Evolutionary conservation across 2,113 vertebrate genomes (phyloP).

Genomic region (Microtus ochrogaster): DNA sequence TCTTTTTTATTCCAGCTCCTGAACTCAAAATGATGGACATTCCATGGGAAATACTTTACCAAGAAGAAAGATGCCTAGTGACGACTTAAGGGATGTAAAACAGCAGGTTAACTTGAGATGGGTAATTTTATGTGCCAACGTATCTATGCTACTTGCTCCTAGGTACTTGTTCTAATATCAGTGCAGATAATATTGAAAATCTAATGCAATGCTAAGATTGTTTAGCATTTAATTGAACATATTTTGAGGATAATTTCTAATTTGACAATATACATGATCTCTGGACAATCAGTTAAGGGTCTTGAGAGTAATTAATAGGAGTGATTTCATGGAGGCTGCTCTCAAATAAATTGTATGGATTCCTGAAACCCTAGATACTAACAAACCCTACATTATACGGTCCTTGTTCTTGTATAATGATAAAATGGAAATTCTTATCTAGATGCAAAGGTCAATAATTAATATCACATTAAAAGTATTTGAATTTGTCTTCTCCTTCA

Average conservation of each 20-base stretch:
- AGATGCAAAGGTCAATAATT: not conserved
- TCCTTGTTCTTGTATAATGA: not conserved
- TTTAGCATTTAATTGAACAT: not conserved
- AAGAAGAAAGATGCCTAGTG: not conserved
- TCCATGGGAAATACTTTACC: not conserved
- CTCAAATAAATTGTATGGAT: not conserved
- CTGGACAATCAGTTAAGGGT: not conserved
- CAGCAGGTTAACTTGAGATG: not conserved
- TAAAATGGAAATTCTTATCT: not conserved
- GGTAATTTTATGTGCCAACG: not conserved
- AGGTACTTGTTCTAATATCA: not conserved
- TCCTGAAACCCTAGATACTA: too few relatives aligned
- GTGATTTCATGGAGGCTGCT: not conserved
- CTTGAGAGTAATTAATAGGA: too few relatives aligned
- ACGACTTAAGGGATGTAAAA: not conserved
- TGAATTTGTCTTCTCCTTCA: not conserved
- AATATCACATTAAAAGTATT: not conserved
- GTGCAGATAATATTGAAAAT: not conserved
- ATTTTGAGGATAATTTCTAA: not conserved
- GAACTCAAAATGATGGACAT: not conserved
- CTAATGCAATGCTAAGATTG: not conserved
- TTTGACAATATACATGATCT: not conserved
- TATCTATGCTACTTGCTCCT: not conserved
- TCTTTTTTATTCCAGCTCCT: not conserved
- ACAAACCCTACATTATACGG: not conserved